Percentiles rank a stretch among this genome's conserved stretches.
These are phyloP conservation scores for Protobothrops mucrosquamatus DNA, from an alignment of 2,113 vertebrate genomes.

Conservation along the genomic window DNA sequence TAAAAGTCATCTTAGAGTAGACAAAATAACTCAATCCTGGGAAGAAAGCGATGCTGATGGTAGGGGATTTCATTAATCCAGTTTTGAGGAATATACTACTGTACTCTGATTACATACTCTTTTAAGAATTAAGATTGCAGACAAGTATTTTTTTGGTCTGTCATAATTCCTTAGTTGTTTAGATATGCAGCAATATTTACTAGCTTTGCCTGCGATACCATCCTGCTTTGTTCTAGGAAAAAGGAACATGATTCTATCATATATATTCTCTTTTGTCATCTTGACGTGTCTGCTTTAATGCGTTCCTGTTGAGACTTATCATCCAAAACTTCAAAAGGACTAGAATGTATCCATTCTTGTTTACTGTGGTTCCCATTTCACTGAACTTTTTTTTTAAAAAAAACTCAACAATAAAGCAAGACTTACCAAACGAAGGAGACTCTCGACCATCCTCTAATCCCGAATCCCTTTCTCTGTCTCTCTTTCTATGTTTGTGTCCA, in stretches of 20 bases:
- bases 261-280: neutral
- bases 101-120: neutral
- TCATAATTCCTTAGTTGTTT: neutral
- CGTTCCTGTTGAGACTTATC: neutral
- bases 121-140: neutral
- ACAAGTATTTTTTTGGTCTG: neutral
- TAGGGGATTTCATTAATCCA: neutral
- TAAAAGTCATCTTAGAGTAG: neutral
- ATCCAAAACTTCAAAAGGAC: neutral
- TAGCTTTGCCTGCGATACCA: neutral
- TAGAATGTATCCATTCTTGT: neutral
- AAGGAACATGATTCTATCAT: neutral
- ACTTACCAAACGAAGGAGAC: conserved; percentile 88
- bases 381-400: neutral
- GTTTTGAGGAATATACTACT: neutral
- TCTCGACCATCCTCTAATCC: conserved; percentile 88
- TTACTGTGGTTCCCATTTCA: neutral
- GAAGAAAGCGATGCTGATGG: neutral
- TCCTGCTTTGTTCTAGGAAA: neutral
- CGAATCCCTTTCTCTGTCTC: conserved; percentile 80
- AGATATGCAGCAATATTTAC: neutral
- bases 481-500: conserved; percentile 87
- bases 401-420: neutral
- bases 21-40: neutral
- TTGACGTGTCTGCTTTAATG: neutral